These are phyloP conservation scores for Ascidia mentula DNA, from an alignment of 23 tunicate species.

Conservation along the genomic window DNA sequence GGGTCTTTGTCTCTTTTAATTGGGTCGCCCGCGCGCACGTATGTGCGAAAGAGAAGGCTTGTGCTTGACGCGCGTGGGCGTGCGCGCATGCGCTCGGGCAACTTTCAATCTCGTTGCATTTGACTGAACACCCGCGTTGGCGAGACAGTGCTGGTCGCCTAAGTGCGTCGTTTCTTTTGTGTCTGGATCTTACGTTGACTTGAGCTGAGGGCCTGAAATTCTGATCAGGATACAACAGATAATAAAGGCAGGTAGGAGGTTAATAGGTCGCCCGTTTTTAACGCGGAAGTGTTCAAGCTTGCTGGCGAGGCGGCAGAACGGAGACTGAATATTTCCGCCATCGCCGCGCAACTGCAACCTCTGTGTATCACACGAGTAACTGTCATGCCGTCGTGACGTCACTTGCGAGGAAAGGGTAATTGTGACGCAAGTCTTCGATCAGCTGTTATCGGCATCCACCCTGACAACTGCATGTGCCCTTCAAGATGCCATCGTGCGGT, in stretches of 20 bases:
- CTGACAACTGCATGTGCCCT: not conserved
- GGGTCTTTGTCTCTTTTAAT: conserved; percentile 9
- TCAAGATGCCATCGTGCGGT: too few species aligned
- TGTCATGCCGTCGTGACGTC: conserved; percentile 9
- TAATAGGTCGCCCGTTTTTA: too few species aligned
- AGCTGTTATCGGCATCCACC: conserved; percentile 9
- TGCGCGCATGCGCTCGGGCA: too few species aligned
- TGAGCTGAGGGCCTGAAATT: too few species aligned
- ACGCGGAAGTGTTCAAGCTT: not conserved
- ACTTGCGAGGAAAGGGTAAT: conserved; percentile 7
- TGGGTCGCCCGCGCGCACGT: not conserved
- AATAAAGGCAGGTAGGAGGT: too few species aligned
- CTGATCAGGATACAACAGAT: too few species aligned
- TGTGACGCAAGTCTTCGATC: not conserved
- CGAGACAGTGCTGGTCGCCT: conserved; percentile 5
- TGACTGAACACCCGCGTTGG: not conserved
- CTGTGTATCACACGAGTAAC: not conserved
- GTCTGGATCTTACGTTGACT: not conserved
- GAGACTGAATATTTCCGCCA: not conserved
- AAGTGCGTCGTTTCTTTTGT: not conserved
- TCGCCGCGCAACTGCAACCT: not conserved
- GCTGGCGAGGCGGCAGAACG: not conserved
- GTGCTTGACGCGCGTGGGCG: not conserved
- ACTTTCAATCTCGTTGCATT: conserved; percentile 5
- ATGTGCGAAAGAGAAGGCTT: not conserved